Conservation (phyloP, 2,113 vertebrate genomes). For the Lontra canadensis region DNA sequence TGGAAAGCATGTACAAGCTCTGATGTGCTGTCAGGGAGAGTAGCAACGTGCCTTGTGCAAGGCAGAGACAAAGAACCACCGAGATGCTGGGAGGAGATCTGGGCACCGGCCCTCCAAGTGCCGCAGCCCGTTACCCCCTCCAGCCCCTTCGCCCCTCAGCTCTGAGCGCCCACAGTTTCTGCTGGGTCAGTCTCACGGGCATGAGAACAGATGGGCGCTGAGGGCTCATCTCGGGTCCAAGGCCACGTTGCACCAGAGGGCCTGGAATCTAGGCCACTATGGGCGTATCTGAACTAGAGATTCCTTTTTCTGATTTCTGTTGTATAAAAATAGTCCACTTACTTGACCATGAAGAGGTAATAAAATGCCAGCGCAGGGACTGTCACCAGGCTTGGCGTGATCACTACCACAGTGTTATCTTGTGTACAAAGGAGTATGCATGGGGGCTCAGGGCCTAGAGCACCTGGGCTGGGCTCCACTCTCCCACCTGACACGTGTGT, state of each 20-base stretch:
- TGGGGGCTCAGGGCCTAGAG: neutral
- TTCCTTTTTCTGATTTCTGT: neutral
- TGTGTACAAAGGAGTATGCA: too few species aligned
- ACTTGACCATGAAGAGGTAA: neutral
- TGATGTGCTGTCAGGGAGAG: neutral
- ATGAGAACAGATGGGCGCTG: neutral
- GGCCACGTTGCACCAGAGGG: fast-evolving
- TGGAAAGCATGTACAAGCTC: too few species aligned
- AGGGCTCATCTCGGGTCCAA: neutral
- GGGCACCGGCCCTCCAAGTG: neutral
- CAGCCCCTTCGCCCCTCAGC: neutral
- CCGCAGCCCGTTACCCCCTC: fast-evolving
- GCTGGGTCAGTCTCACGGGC: neutral
- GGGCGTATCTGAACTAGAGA: neutral
- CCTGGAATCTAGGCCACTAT: neutral
- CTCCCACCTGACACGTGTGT: too few species aligned
- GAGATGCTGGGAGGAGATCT: neutral
- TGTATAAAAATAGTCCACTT: neutral
- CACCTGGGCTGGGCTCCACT: neutral
- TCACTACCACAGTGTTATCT: neutral
- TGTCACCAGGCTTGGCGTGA: too few species aligned
- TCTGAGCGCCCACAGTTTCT: neutral
- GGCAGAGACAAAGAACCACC: neutral
- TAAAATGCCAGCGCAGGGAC: neutral
- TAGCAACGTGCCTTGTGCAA: neutral